Evolutionary conservation across 2,113 vertebrate genomes (phyloP), one percentile per base, ranked within the genome.

Genomic region (Setophaga petechia): DNA sequence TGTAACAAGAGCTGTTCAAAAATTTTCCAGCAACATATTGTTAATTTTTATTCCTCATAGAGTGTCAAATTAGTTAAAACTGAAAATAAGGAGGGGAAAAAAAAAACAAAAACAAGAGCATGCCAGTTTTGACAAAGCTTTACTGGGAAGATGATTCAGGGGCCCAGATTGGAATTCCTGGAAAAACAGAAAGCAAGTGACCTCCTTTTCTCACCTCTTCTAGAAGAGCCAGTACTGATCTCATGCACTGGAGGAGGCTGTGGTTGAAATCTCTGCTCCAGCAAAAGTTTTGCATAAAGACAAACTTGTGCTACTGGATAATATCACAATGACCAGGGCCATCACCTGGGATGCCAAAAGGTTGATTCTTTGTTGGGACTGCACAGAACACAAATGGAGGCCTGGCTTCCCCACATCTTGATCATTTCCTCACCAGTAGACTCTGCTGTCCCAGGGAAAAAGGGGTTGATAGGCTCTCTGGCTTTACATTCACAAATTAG

Each of bases 141-240:
- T 92, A 77, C 67, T 71, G 52, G 63, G 88, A 95, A 94, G 89
- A 96, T 94, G 95, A 92, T 85, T 77, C 82, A 69, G 57, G 51
- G 66, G 9, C 62, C 31, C 55, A 80, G 57, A 43, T 4, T 89
- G 57, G 30, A 90, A 86, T 94, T 92, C 59, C 61, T 86, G 63
- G 90, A 89, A 93, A 93, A 92, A 27, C n/a, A 86, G 82, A 94
- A 89, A 74, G 69, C 51, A 77, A 94, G 33, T 3, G 2, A 81
- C 46, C 69, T 78, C 35, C 46, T 88, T 57, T 35, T 71, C 72
- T 83, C 6, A 2, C n/a, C n/a, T 80, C 35, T 19, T 77, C 57
- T n/a, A 52, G 61, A 88, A 62, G 13, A 89, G 46, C 54, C 58
- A 24, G 24, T 49, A 27, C 44, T 22, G 9, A 44, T 84, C 25